Base-by-base conservation (phyloP, 2,888 invertebrate genomes). In the Hetaerina titia region DNA sequence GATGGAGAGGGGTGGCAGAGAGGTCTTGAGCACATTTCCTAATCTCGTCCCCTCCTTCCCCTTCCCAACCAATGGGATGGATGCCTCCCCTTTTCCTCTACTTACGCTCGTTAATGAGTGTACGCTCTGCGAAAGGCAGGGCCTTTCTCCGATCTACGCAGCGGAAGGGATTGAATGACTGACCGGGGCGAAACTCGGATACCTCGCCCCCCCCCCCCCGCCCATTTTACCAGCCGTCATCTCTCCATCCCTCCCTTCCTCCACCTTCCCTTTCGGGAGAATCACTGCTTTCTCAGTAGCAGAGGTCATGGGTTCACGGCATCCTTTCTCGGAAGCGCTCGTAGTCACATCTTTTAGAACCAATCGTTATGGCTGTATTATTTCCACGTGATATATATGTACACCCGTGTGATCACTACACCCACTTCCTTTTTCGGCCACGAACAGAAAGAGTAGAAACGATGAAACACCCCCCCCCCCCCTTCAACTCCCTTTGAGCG, bases 391-490 rank as follows among this genome's bases (percentile, higher is more conserved):
- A 81, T 81, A 81, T 81, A 81, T 81, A 31, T 22, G 13, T 31
- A 31, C 31, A 13, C 81, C 25, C 81, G 6, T 69, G 19, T 31
- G 81, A 25, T 11, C 81, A 31, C 81, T 81, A 81, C 81, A 81
- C 81, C 81, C 81, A 81, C 81, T 81, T 81, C 81, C 81, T 81
- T 81, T 81, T 81, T 81, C 81, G 81, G 81, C 31, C 81, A 81
- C 81, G 81, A 31, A 31, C 81, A 81, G 81, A 81, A 81, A 31
- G 81, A 25, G 31, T 25, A 81, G 31, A 81, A 81, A 81, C 25
- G 81, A 81, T 31, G 81, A 81, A 81, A 81, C 6, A 5, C 2
- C 31, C 81, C 81, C 13, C 15, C 25, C 31, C 11, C 13, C 22
- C 31, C 4, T n/a, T n/a, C 45, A 45, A 45, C 45, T 45, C 45